These are phyloP conservation scores for Magallana gigas DNA, from an alignment of 1,140 invertebrate species.

Conservation along the genomic window DNA sequence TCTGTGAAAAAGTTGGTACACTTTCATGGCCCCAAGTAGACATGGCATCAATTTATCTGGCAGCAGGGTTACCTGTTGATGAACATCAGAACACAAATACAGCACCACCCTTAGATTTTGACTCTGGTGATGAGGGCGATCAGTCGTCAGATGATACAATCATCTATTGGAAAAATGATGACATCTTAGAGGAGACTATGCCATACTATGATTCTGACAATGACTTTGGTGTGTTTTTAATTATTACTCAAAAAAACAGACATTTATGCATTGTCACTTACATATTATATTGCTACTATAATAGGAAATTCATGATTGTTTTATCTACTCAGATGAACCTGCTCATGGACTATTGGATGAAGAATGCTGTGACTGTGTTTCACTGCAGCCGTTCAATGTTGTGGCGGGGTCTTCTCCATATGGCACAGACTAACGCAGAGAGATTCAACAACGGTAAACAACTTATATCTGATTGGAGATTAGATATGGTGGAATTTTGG, in stretches of 20 bases:
- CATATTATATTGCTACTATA: no score
- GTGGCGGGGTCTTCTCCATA: slow-evolving; percentile 20
- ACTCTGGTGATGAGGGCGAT: not conserved
- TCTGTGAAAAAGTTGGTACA: not conserved
- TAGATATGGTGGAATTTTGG: slow-evolving; percentile 44
- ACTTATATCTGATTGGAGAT: slow-evolving; percentile 27
- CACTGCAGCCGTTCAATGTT: slow-evolving; percentile 18
- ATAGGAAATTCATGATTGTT: not conserved
- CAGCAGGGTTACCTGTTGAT: not conserved
- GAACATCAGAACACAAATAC: not conserved
- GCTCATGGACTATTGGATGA: not conserved
- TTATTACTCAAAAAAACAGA: no score
- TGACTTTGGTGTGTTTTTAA: not conserved
- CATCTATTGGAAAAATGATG: not conserved
- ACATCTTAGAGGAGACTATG: not conserved
- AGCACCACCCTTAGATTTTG: not conserved
- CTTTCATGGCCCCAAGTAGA: slow-evolving; percentile 23
- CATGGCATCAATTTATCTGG: not conserved
- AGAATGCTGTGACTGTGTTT: not conserved
- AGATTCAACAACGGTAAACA: slow-evolving; percentile 34
- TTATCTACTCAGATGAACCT: not conserved
- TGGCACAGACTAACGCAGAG: slow-evolving; percentile 34
- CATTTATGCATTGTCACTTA: no score
- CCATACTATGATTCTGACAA: not conserved
- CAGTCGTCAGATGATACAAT: not conserved